Conservation (phyloP, 1,140 invertebrate species). For the Papilio machaon region DNA sequence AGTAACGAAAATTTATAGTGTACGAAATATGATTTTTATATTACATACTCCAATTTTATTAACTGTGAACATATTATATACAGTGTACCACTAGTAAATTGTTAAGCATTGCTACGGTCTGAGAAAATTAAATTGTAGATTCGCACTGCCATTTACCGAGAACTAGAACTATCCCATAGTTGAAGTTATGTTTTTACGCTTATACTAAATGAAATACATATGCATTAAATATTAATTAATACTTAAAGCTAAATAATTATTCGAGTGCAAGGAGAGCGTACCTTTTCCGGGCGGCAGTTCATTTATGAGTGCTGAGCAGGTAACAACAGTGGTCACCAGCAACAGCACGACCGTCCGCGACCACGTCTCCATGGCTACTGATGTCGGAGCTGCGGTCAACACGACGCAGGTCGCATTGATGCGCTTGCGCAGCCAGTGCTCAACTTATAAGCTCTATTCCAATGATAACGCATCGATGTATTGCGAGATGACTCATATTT, state of each 20-base stretch:
- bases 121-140: not conserved
- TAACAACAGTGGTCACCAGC: constrained; percentile 47
- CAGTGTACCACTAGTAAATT: not conserved
- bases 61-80: not conserved
- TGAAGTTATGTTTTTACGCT: not conserved
- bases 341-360: constrained; percentile 57
- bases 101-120: not conserved
- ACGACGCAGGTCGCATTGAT: constrained; percentile 54
- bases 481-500: constrained; percentile 27
- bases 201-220: not conserved
- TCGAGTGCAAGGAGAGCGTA: constrained; percentile 40
- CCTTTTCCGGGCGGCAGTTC: constrained; percentile 70
- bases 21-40: too few relatives aligned
- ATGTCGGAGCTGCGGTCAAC: constrained; percentile 42
- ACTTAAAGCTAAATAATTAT: constrained; percentile 3
- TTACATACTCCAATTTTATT: too few relatives aligned
- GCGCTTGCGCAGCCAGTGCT: constrained; percentile 52
- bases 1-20: too few relatives aligned
- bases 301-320: constrained; percentile 65
- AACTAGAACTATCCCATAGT: not conserved
- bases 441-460: constrained; percentile 57
- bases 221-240: not conserved
- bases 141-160: not conserved
- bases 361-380: constrained; percentile 71
- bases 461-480: constrained; percentile 31